Percentiles rank a stretch among this genome's conserved stretches.
Conservation (phyloP, 2,888 invertebrate species). For the Therioaphis trifolii region DNA sequence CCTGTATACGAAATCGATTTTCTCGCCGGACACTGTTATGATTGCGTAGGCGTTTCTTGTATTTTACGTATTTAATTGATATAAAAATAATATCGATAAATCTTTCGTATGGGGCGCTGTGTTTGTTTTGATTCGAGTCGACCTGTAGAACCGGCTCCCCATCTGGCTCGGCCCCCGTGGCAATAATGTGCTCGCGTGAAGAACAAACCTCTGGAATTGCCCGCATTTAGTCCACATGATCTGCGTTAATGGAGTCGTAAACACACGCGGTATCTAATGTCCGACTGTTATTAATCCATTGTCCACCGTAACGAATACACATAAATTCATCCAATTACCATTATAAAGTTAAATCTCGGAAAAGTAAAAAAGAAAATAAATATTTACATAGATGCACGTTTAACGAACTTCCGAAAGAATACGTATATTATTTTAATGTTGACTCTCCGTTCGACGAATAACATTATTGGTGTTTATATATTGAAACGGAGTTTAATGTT, state of each 20-base stretch:
- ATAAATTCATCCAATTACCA: constrained; percentile 34
- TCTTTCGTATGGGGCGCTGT: constrained; percentile 28
- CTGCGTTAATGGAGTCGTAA: constrained; percentile 58
- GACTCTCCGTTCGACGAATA: no score
- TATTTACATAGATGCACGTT: not conserved
- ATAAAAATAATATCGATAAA: constrained; percentile 56
- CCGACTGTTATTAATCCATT: constrained; percentile 51
- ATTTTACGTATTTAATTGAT: constrained; percentile 58
- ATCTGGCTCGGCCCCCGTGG: constrained; percentile 26
- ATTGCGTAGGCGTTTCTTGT: constrained; percentile 60
- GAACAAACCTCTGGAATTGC: constrained; percentile 47
- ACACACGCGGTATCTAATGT: constrained; percentile 33
- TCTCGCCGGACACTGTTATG: constrained; percentile 8
- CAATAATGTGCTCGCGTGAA: constrained; percentile 40
- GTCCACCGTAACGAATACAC: constrained; percentile 15
- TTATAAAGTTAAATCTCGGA: constrained; percentile 12
- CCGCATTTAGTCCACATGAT: constrained; percentile 21
- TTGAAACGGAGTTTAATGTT: no score
- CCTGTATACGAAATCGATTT: constrained; percentile 54
- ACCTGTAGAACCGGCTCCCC: constrained; percentile 41
- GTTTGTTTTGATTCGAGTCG: constrained; percentile 54
- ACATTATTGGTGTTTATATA: no score
- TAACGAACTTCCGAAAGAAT: not conserved
- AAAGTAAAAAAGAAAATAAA: no score
- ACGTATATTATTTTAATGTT: not conserved